These are phyloP conservation scores for Hippocampus barbouri DNA, from an alignment of 2,113 vertebrate genomes.

Conservation along the genomic window DNA sequence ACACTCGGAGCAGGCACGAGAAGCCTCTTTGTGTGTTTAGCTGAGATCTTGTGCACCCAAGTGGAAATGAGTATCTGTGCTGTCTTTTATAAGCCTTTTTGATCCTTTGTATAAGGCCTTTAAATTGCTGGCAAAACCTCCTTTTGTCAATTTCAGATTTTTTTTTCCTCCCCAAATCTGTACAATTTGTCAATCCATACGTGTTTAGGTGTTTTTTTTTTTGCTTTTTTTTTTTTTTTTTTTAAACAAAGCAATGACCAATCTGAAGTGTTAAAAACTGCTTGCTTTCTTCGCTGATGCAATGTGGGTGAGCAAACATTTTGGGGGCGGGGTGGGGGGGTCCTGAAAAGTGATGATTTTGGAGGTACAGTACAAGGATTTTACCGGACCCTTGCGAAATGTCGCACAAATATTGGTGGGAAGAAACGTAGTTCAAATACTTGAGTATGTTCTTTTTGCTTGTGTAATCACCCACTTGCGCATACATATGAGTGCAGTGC, in stretches of 20 bases:
- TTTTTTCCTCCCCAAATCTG: too few relatives aligned
- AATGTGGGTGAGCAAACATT: too few relatives aligned
- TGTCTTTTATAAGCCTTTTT: conserved; percentile 13
- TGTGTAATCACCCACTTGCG: not conserved
- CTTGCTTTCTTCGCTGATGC: too few relatives aligned
- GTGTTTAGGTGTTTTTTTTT: too few relatives aligned
- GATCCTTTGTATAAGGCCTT: not conserved
- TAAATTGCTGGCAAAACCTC: not conserved
- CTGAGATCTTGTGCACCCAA: conserved; percentile 32
- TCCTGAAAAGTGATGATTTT: too few relatives aligned
- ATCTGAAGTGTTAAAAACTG: too few relatives aligned
- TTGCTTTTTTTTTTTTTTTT: too few relatives aligned
- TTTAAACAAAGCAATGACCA: too few relatives aligned
- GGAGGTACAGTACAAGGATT: too few relatives aligned
- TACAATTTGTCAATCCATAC: too few relatives aligned
- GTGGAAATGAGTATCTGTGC: conserved; percentile 10
- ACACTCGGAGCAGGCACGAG: not conserved
- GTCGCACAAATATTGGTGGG: not conserved
- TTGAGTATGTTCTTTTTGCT: not conserved
- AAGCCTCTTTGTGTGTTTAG: conserved; percentile 21
- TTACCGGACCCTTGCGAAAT: not conserved
- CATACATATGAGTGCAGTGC: not conserved
- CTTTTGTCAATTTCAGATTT: too few relatives aligned
- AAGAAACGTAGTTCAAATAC: not conserved
- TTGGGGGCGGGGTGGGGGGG: too few relatives aligned